Percentiles rank a stretch among this genome's conserved stretches.
phyloP scores from a whole-genome alignment of 2,888 invertebrate genomes.

The Didymodactylos carnosus region DNA sequence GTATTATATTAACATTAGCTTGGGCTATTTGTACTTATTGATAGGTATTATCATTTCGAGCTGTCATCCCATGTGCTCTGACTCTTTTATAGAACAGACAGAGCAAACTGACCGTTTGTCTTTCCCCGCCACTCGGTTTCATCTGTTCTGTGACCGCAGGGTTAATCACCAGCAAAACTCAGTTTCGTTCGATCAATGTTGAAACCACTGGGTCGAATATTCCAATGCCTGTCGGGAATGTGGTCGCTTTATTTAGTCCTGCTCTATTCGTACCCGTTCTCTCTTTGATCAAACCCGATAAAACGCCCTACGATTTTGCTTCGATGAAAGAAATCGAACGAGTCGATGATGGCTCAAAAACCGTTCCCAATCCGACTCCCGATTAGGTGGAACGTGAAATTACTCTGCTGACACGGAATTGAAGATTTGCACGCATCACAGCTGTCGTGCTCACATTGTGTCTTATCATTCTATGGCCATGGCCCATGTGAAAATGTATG shows the following conservation, averaged over 20 bases:
- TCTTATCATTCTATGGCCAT: not conserved
- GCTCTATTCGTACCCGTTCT: not conserved
- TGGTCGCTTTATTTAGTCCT: not conserved
- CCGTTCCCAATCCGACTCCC: not conserved
- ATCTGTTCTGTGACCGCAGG: not conserved
- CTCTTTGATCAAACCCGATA: not conserved
- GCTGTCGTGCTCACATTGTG: not conserved
- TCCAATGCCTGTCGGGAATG: not conserved
- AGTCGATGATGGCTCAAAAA: not conserved
- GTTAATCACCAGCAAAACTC: not conserved
- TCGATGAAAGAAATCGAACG: not conserved
- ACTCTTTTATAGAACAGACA: constrained; percentile 30
- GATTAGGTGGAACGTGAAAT: not conserved
- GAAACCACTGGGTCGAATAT: not conserved
- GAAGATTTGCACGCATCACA: not conserved
- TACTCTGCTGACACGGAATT: not conserved
- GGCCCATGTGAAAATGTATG: not conserved
- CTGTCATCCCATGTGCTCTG: constrained; percentile 30
- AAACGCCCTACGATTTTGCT: not conserved
- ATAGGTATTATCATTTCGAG: constrained; percentile 34
- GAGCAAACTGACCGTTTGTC: constrained; percentile 19
- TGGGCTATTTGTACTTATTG: constrained; percentile 32
- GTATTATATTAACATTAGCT: constrained; percentile 20
- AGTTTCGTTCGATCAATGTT: not conserved
- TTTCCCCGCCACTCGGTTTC: not conserved